Conservation (phyloP, 23 tunicate genomes). For the Pegea sp. region DNA sequence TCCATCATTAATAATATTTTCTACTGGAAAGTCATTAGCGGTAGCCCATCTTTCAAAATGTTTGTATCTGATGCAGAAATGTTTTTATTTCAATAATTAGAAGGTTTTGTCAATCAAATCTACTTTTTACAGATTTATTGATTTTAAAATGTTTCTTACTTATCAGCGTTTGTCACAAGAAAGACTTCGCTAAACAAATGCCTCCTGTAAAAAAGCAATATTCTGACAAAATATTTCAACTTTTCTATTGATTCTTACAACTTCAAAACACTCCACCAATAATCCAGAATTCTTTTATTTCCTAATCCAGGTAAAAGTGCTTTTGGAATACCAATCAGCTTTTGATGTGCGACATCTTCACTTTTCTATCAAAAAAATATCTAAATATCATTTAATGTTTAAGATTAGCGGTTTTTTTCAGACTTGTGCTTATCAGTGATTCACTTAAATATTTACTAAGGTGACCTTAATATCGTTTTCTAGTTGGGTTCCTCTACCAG, state of each 20-base stretch:
- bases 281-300: slow-evolving; percentile 51
- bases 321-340: slow-evolving; percentile 70
- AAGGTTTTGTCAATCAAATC: not conserved
- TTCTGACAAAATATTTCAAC: not conserved
- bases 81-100: not conserved
- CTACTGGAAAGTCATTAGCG: slow-evolving; percentile 97
- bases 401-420: too few species aligned
- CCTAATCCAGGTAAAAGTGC: slow-evolving; percentile 62
- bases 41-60: slow-evolving; percentile 95
- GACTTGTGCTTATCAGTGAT: too few species aligned
- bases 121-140: too few species aligned
- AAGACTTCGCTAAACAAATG: slow-evolving; percentile 77
- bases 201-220: slow-evolving; percentile 7
- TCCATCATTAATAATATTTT: slow-evolving; percentile 86
- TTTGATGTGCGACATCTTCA: slow-evolving; percentile 1
- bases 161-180: slow-evolving; percentile 89
- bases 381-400: too few species aligned
- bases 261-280: slow-evolving; percentile 79
- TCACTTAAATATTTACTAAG: too few species aligned
- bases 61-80: slow-evolving; percentile 12
- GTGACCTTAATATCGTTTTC: slow-evolving; percentile 44
- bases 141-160: too few species aligned
- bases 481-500: slow-evolving; percentile 62
- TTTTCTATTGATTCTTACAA: not conserved
- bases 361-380: too few species aligned